These are phyloP conservation scores for Drosophila littoralis DNA, from an alignment of 1,140 invertebrate genomes.

Conservation along the genomic window DNA sequence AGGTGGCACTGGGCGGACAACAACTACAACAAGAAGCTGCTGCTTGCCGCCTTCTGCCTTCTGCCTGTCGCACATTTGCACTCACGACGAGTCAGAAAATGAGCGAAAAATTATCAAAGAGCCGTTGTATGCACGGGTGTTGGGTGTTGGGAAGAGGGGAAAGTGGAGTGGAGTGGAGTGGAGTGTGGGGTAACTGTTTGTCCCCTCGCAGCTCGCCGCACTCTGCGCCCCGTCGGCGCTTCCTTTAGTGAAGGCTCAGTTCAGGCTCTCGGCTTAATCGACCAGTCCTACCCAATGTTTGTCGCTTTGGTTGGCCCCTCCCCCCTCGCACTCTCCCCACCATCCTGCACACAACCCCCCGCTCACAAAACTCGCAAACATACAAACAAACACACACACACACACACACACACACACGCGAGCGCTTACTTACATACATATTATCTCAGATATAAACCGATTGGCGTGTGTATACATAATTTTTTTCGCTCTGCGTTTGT, in stretches of 20 bases:
- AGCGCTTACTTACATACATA: slow-evolving; percentile 10
- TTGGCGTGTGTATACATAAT: slow-evolving; percentile 54
- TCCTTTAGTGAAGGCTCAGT: background rate
- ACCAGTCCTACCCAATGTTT: slow-evolving; percentile 42
- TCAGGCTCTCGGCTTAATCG: slow-evolving; percentile 36
- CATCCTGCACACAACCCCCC: background rate
- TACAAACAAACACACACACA: slow-evolving; percentile 23
- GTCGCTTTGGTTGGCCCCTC: slow-evolving; percentile 18
- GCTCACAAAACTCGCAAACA: slow-evolving; percentile 21
- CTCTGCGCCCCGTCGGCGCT: background rate
- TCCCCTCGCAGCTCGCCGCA: background rate
- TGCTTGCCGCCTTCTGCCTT: background rate
- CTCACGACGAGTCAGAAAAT: slow-evolving; percentile 62
- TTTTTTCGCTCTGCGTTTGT: slow-evolving; percentile 34
- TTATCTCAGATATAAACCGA: slow-evolving; percentile 40
- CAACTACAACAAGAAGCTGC: slow-evolving; percentile 1
- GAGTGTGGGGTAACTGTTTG: slow-evolving; percentile 4
- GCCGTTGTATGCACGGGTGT: slow-evolving; percentile 14
- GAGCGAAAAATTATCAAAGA: slow-evolving; percentile 70
- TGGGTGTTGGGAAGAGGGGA: background rate
- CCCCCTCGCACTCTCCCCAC: background rate
- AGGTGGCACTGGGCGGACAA: background rate
- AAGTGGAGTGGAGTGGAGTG: too few relatives aligned
- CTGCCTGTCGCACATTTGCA: slow-evolving; percentile 43
- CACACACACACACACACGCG: background rate